A percentile compares a stretch with the other conserved stretches of the same genome.
Conservation (phyloP, 2,888 invertebrate genomes). For the Ichneumon xanthorius region DNA sequence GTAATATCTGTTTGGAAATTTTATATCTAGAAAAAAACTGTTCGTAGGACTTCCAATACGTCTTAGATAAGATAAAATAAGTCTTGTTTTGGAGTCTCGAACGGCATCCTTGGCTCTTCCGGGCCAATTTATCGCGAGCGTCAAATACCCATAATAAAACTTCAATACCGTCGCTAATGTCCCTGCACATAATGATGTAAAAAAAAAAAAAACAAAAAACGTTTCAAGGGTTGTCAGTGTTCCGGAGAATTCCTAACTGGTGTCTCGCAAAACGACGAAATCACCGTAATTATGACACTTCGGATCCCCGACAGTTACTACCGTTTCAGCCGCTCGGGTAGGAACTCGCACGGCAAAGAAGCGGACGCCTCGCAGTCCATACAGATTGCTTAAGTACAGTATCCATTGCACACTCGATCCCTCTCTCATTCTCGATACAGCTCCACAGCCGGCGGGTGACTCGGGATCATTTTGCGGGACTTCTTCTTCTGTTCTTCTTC, state of each 20-base stretch:
- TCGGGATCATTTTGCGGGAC: slow-evolving; percentile 41
- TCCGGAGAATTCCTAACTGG: background rate
- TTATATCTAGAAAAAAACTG: too few species aligned
- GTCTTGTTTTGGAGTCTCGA: too few species aligned
- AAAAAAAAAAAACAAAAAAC: background rate
- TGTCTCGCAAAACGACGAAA: background rate
- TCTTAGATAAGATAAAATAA: too few species aligned
- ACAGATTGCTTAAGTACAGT: slow-evolving; percentile 1
- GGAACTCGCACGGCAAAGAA: slow-evolving; percentile 4
- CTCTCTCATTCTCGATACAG: slow-evolving; percentile 9
- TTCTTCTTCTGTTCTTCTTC: slow-evolving; percentile 15
- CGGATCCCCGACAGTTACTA: background rate
- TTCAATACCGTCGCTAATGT: too few species aligned
- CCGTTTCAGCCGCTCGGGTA: slow-evolving; percentile 14
- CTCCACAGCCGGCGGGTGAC: slow-evolving; percentile 8
- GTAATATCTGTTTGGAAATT: too few species aligned
- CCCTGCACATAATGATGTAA: too few species aligned
- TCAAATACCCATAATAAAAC: too few species aligned
- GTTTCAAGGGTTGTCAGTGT: background rate
- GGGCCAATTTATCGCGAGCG: too few species aligned
- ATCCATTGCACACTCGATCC: slow-evolving; percentile 2
- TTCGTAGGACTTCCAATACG: too few species aligned
- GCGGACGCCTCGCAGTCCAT: slow-evolving; percentile 4
- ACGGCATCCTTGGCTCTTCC: too few species aligned
- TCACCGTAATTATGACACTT: slow-evolving; percentile 3